A percentile compares a stretch with the other conserved stretches of the same genome.
These are phyloP conservation scores for Pluvianellus socialis DNA, from an alignment of 2,113 vertebrate genomes.

Conservation along the genomic window DNA sequence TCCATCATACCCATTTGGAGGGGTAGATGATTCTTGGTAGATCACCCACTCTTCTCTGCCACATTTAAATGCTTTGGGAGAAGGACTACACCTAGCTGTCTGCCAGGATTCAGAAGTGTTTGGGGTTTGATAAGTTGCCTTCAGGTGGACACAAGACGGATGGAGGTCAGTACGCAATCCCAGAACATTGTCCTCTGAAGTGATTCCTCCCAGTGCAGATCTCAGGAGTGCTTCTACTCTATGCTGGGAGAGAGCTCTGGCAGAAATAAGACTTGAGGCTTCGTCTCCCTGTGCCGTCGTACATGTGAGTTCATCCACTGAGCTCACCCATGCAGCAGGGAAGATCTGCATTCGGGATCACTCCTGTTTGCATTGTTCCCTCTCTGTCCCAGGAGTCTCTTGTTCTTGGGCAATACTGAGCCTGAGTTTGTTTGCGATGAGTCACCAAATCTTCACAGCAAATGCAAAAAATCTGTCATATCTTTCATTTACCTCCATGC, in stretches of 20 bases:
- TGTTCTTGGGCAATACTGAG: not conserved
- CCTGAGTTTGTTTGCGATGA: not conserved
- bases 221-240: not conserved
- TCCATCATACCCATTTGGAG: not conserved
- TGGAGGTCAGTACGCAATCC: not conserved
- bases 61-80: not conserved
- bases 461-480: not conserved
- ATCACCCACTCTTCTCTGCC: not conserved
- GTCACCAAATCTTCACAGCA: not conserved
- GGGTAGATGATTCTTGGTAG: not conserved
- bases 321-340: not conserved
- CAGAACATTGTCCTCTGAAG: not conserved
- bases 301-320: not conserved
- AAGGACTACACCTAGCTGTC: not conserved
- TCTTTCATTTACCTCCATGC: not conserved
- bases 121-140: not conserved
- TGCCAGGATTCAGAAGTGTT: not conserved
- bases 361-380: not conserved
- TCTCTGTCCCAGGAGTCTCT: not conserved
- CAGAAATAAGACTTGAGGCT: not conserved
- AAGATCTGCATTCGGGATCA: not conserved
- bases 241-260: rapidly evolving
- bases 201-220: not conserved
- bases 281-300: not conserved
- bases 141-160: not conserved